Evolutionary conservation across 2,113 vertebrate genomes (phyloP), one percentile per base, ranked within the genome.

Genomic region (Pseudorasbora parva): DNA sequence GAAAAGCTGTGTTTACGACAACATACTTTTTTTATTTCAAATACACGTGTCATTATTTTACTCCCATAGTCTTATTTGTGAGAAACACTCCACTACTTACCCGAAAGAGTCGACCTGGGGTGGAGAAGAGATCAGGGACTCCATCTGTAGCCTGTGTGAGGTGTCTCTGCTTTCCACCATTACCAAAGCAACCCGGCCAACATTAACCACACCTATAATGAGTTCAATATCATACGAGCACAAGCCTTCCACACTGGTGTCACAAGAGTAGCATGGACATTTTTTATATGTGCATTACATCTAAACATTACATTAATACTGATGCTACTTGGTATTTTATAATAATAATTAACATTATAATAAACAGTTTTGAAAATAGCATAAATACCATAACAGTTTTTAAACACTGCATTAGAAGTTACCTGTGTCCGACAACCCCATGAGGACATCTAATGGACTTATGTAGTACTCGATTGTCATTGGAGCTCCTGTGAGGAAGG

Each of bases 401-500:
- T 5, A 25, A 21, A 66, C 37, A 51, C 14, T 25, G 30, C 23
- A 21, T 7, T 14, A 14, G 23, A 62, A 27, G 59, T 25, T 60
- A 96, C 95, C 88, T 7, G 89, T 51, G 83, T 88, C 86, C 49
- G 93, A 87, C 47, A 91, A 82, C 82, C 88, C 89, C 62, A 84
- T 84, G 43, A 94, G 85, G 74, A 82, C 64, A 80, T 94, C 91
- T 85, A 87, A 90, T 0, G 92, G 94, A n/a, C 90, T 87, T 68
- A 93, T 79, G 69, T 92, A 96, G 89, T 95, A 97, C 89, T 95
- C 93, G 69, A 95, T 91, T 25, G 62, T 93, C 90, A 93, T 89
- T 64, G 93, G 95, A 5, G 72, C 88, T 85, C 94, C 96, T 96
- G 83, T n/a, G 80, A 81, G 23, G 25, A 2, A 79, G 54, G 1